Evolutionary conservation across 2,113 vertebrate species (phyloP).

Genomic region (Dipodomys stephensi): DNA sequence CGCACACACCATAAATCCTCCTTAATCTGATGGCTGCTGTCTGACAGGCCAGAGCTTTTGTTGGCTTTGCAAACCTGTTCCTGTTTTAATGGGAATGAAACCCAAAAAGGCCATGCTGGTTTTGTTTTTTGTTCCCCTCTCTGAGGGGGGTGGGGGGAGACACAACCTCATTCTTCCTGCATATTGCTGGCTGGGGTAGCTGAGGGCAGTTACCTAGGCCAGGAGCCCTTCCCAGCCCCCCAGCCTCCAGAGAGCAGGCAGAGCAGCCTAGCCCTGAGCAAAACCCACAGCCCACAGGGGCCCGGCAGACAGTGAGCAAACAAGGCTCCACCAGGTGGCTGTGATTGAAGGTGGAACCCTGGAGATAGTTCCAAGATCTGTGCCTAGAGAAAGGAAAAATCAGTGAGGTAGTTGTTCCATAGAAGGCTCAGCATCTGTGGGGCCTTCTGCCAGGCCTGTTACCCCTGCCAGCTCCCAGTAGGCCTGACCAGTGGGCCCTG

Average conservation of each 20-base stretch:
- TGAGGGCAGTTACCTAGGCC: neutral
- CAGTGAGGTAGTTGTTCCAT: neutral
- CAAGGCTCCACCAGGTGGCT: neutral
- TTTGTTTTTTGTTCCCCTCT: neutral
- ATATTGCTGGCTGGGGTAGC: conserved; percentile 3
- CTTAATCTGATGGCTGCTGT: conserved; percentile 82
- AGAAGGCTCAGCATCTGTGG: neutral
- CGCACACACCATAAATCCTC: conserved; percentile 83
- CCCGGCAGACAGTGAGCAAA: neutral
- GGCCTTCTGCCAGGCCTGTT: neutral
- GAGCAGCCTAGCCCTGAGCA: neutral
- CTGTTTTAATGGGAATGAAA: conserved; percentile 81
- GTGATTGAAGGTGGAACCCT: neutral
- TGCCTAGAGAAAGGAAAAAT: too few species aligned
- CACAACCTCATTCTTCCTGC: conserved; percentile 26
- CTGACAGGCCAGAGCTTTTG: conserved; percentile 77
- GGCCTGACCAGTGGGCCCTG: neutral
- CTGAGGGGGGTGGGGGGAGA: conserved; percentile 1
- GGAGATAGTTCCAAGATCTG: neutral
- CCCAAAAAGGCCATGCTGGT: conserved; percentile 70
- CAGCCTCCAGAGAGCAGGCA: neutral
- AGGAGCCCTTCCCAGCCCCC: neutral
- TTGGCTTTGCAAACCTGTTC: conserved; percentile 85
- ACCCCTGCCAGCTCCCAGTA: neutral
- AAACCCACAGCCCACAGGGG: neutral